These are phyloP conservation scores for Archivesica marissinica DNA, from an alignment of 1,140 invertebrate genomes.

Conservation along the genomic window DNA sequence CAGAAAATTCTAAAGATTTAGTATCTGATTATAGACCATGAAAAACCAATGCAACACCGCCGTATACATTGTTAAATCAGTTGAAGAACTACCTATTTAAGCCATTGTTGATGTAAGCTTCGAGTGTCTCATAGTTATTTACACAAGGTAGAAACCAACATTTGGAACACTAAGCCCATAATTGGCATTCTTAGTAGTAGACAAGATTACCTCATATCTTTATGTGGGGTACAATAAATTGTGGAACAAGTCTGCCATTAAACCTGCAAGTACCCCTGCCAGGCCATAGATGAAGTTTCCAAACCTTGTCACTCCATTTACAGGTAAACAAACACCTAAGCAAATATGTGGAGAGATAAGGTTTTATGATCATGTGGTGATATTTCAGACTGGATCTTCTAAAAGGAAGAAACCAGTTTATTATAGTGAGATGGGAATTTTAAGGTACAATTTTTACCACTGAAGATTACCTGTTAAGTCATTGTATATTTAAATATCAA, in stretches of 20 bases:
- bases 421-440: constrained; percentile 37
- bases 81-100: neutral
- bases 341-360: constrained; percentile 56
- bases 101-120: constrained; percentile 1
- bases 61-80: neutral
- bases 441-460: constrained; percentile 15
- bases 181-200: constrained; percentile 57
- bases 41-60: neutral
- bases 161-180: constrained; percentile 36
- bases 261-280: constrained; percentile 31
- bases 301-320: constrained; percentile 57
- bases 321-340: constrained; percentile 54
- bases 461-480: neutral
- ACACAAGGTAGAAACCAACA: constrained; percentile 43
- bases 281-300: too few relatives aligned
- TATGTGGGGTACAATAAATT: constrained; percentile 44
- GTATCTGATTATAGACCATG: neutral
- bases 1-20: constrained; percentile 41
- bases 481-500: neutral
- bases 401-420: constrained; percentile 14
- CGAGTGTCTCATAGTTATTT: neutral
- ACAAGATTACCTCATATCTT: constrained; percentile 29
- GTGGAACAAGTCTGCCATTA: constrained; percentile 19
- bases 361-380: constrained; percentile 20
- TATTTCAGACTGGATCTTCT: neutral